Evolutionary conservation across 2,113 vertebrate genomes (phyloP), one percentile per base, ranked within the genome.

Genomic region (Callithrix jacchus): DNA sequence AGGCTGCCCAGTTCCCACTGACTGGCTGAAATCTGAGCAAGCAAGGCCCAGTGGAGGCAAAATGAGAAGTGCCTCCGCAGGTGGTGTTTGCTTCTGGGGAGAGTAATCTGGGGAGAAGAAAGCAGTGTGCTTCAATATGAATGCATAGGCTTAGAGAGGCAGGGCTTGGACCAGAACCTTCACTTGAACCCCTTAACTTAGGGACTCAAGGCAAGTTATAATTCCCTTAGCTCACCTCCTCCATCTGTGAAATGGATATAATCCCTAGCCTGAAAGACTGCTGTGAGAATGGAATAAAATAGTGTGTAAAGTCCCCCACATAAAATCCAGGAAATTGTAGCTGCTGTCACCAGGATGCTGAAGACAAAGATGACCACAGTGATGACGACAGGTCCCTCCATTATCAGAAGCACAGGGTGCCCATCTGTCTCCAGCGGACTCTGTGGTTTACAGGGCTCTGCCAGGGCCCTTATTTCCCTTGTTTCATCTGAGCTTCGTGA

Each of bases 381-480:
- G 21, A 49, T 27, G 52, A 16, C 1, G 20, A 21, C 16, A 0
- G 13, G 2, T 42, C 6, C 4, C 0, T 8, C 7, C 1, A 0
- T 21, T 14, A 14, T 27, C 84, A 71, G 35, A 73, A 35, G 32
- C 52, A 2, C 10, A 7, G 20, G 49, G 21, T 6, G 9, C 30
- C 5, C 8, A 8, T 70, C 1, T 1, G 14, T 17, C 73, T 42
- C 25, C 0, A 32, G 8, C 3, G 3, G 16, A 35, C 20, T 25
- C 54, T 21, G 23, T 5, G 10, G 25, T 23, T 14, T n/a, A n/a
- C 21, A 14, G 5, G 49, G 21, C 14, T 20, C 30, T 12, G 20
- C 42, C 68, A 20, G 0, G 4, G 5, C 1, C 58, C 35, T 58
- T n/a, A 25, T 32, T n/a, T 32, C 1, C 49, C 40, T 68, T 17